Evolutionary conservation across 2,888 invertebrate species (phyloP).

Genomic region (Falcaria lacertinaria): DNA sequence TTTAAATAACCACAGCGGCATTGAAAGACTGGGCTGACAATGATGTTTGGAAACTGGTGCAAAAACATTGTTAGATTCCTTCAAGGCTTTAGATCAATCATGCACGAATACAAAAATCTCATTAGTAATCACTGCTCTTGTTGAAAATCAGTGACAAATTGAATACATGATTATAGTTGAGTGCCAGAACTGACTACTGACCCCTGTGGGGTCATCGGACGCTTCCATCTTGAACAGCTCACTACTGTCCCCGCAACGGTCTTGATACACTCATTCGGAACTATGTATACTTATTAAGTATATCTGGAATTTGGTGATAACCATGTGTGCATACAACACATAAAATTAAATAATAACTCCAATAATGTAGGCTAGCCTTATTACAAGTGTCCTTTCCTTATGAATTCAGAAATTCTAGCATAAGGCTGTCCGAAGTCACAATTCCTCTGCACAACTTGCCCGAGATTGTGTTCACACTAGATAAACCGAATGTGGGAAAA

Average conservation of each 20-base stretch:
- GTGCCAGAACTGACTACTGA: constrained; percentile 40
- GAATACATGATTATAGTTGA: not conserved
- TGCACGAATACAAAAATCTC: not conserved
- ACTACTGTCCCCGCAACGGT: constrained; percentile 22
- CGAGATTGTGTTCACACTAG: constrained; percentile 25
- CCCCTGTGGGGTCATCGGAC: constrained; percentile 44
- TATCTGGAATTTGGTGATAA: constrained; percentile 6
- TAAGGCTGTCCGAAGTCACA: no score
- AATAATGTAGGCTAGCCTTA: no score
- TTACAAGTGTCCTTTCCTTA: no score
- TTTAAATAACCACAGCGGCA: constrained; percentile 29
- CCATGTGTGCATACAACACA: constrained; percentile 12
- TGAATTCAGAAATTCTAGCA: no score
- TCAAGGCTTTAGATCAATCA: not conserved
- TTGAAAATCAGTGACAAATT: no score
- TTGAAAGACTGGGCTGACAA: constrained; percentile 19
- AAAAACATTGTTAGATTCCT: constrained; percentile 7
- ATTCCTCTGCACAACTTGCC: no score
- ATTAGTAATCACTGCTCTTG: not conserved
- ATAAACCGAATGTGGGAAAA: constrained; percentile 42
- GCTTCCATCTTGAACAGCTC: constrained; percentile 31
- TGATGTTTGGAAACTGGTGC: constrained; percentile 12
- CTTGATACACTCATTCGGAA: constrained; percentile 11
- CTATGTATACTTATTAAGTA: constrained; percentile 8
- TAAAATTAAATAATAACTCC: no score